These are phyloP conservation scores for Drosophila miranda DNA, from an alignment of 1,140 invertebrate genomes.

Conservation along the genomic window DNA sequence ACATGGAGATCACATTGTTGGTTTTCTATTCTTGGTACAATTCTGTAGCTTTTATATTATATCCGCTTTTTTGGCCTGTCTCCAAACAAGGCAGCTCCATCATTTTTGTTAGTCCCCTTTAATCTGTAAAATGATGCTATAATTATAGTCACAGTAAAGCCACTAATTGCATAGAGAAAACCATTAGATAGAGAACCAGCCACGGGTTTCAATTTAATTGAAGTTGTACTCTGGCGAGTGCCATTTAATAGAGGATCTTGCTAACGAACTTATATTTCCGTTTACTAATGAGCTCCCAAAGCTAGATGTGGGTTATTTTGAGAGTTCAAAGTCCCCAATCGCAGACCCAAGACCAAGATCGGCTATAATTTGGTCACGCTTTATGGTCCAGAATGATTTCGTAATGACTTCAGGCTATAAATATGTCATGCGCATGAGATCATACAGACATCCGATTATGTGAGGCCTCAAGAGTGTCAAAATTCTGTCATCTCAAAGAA, in stretches of 20 bases:
- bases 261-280: slow-evolving; percentile 19
- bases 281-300: slow-evolving; percentile 21
- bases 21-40: too few species aligned
- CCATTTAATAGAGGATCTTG: slow-evolving; percentile 21
- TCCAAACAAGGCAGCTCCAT: too few species aligned
- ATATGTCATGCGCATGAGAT: slow-evolving; percentile 41
- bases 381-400: slow-evolving; percentile 18
- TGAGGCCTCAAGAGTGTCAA: slow-evolving; percentile 2
- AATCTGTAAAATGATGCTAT: slow-evolving; percentile 1
- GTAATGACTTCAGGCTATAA: slow-evolving; percentile 28
- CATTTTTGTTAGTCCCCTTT: too few species aligned
- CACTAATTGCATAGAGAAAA: slow-evolving; percentile 14
- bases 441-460: slow-evolving; percentile 1
- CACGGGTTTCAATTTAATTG: slow-evolving; percentile 19
- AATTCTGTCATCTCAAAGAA: slow-evolving; percentile 19
- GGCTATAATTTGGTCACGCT: slow-evolving; percentile 33
- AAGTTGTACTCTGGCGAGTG: slow-evolving; percentile 15
- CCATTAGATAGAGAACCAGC: slow-evolving; percentile 23
- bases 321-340: slow-evolving; percentile 8
- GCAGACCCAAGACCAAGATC: slow-evolving; percentile 1
- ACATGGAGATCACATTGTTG: too few species aligned
- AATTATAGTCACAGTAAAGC: not conserved
- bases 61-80: too few species aligned
- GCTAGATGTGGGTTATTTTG: not conserved
- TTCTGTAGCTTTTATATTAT: too few species aligned